phyloP scores from a whole-genome alignment of 2,797 vertebrate genomes.

The Mus caroli region DNA sequence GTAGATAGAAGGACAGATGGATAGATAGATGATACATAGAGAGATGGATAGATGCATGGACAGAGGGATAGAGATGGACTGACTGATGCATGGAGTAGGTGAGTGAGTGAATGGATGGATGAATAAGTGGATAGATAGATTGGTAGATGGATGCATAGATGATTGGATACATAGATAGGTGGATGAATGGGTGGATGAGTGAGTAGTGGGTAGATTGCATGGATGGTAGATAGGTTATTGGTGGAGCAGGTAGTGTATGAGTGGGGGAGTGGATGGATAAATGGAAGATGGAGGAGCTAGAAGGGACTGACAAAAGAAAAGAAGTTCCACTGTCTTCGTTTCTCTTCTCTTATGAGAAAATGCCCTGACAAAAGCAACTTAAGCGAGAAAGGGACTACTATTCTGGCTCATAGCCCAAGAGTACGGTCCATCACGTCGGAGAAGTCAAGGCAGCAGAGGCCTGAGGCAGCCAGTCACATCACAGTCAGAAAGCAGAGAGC shows the following conservation, averaged over 20 bases:
- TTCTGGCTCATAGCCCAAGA: not conserved
- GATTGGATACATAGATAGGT: not conserved
- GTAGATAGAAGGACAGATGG: too few relatives aligned
- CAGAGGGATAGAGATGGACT: too few relatives aligned
- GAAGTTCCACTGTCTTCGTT: not conserved
- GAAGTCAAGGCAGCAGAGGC: not conserved
- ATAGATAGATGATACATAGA: too few relatives aligned
- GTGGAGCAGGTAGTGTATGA: too few relatives aligned
- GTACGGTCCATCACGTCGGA: not conserved
- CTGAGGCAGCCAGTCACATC: not conserved
- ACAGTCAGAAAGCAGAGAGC: not conserved
- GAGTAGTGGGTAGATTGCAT: too few relatives aligned
- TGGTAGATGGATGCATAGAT: too few relatives aligned
- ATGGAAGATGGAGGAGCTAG: too few relatives aligned
- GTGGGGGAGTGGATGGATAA: too few relatives aligned
- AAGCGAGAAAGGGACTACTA: not conserved
- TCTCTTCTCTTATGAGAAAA: not conserved
- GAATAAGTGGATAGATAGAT: not conserved
- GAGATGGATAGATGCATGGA: not conserved
- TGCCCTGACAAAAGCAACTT: not conserved
- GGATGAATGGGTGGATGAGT: not conserved
- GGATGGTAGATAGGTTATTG: too few relatives aligned
- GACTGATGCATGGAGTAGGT: too few relatives aligned
- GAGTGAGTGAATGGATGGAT: fast-evolving
- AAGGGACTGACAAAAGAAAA: too few relatives aligned